These are phyloP conservation scores for Albula glossodonta DNA, from an alignment of 2,113 vertebrate genomes.

Conservation along the genomic window DNA sequence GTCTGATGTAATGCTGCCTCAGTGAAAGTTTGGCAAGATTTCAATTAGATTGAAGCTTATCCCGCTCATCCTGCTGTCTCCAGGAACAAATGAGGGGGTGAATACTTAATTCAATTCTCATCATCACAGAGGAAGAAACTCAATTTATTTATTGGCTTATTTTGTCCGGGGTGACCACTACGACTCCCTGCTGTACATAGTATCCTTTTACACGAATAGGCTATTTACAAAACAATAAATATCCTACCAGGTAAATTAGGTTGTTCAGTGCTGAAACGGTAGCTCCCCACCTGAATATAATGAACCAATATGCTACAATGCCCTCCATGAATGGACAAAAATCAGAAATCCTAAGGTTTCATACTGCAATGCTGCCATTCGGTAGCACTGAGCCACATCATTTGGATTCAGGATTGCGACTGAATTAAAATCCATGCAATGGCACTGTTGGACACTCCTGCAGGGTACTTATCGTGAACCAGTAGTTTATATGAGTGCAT, in stretches of 20 bases:
- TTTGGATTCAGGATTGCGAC: not conserved
- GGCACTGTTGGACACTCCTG: not conserved
- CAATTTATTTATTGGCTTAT: not conserved
- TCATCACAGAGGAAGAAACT: not conserved
- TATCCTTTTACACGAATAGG: not conserved
- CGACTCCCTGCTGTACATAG: not conserved
- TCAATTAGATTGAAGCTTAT: conserved; percentile 3
- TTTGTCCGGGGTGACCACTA: not conserved
- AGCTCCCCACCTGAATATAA: not conserved
- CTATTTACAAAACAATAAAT: not conserved
- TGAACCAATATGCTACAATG: not conserved
- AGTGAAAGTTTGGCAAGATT: conserved; percentile 19
- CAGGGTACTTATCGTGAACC: too few relatives aligned
- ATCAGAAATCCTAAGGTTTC: not conserved
- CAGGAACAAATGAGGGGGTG: not conserved
- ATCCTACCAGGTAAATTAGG: not conserved
- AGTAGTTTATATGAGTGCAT: too few relatives aligned
- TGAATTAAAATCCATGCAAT: not conserved
- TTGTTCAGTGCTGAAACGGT: not conserved
- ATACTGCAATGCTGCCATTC: not conserved
- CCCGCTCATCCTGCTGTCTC: not conserved
- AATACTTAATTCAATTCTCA: conserved; percentile 18
- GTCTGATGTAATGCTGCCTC: not conserved
- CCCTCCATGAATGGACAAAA: not conserved
- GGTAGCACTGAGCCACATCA: not conserved